Evolutionary conservation across 2,113 vertebrate species (phyloP), one percentile per base, ranked within the genome.

Genomic region (Spilogale gracilis): DNA sequence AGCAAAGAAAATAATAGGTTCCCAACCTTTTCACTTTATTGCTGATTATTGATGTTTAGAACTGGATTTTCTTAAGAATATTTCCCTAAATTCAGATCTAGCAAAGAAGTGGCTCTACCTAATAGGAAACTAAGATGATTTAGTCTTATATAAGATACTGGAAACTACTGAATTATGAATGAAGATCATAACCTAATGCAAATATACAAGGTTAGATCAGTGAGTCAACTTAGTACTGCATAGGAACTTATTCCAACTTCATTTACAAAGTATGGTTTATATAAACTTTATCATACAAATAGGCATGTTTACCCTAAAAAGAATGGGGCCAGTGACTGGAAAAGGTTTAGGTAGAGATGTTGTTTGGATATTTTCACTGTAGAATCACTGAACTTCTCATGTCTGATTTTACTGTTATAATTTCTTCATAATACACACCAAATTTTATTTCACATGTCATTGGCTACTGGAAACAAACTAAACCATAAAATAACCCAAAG

Each of bases 401-500:
- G 60, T 56, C 30, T 76, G 25, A 89, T 63, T 85, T 63, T 69
- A 88, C 18, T 73, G 56, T 61, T 63, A 52, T 50, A 73, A 17
- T 82, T 9, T 45, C 43, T 65, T 5, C 83, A 92, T 73, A 90
- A 89, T 48, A 50, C 0, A 32, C 3, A 54, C 21, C 3, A 23
- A 73, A 94, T 81, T 94, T 95, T 88, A 94, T 84, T 89, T 92
- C 13, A 2, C 4, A 18, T 71, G 52, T 87, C 25, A 71, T 38
- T 63, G 30, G 25, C 30, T 85, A 91, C 18, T 60, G 48, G 74
- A 91, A 79, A 86, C 48, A 48, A 85, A 50, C 3, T 48, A 81
- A 81, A n/a, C 81, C 32, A 91, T 65, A 95, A 96, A 71, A 43
- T 45, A 54, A 93, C 74, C 93, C 78, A 94, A 90, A 95, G 69